Evolutionary conservation across 2,797 vertebrate species (phyloP), one percentile per base, ranked within the genome.

Genomic region (Alosa sapidissima): DNA sequence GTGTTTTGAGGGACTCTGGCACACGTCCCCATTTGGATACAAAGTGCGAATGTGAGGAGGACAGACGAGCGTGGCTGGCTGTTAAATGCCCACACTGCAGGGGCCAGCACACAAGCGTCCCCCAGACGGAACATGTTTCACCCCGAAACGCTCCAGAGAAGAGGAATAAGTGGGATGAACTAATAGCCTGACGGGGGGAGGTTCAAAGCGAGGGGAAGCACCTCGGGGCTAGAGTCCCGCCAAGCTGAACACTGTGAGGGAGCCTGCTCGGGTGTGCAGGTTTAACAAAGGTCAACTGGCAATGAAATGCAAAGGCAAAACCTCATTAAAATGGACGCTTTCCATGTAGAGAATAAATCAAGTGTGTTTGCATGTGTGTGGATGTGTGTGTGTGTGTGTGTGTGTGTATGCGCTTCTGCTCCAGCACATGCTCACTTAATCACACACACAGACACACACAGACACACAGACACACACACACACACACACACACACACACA

Each of bases 401-500:
- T 81, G 41, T 41, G 65, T 1, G 14, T 28, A 14, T 75, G 68
- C 55, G 19, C 36, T 48, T 81, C 47, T 28, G 48, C 24, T 28
- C 54, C 51, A 81, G 68, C 60, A 81, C 33, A 16, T 19, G 45
- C 24, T 78, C 19, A 10, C 62, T 16, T 58, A 84, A 75, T 54
- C 51, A 60, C 81, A 45, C 81, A 45, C n/a, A 8, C 16, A 49
- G 33, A 72, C 65, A 68, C 28, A 72, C 65, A 68, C 28, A 33
- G 9, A 68, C 36, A 81, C 33, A 84, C 68, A 58, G 51, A 84
- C 72, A 81, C 58, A 65, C 82, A 58, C 72, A 41, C 47, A 62
- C 78, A 81, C 82, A 85, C 9, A 21, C 82, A 58, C 85, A 83
- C 84, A 86, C 87, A 65, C 83, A 84, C 85, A 87, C 84, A 82